phyloP scores from a whole-genome alignment of 2,888 invertebrate species.

The Brachypalpus laphriformis region DNA sequence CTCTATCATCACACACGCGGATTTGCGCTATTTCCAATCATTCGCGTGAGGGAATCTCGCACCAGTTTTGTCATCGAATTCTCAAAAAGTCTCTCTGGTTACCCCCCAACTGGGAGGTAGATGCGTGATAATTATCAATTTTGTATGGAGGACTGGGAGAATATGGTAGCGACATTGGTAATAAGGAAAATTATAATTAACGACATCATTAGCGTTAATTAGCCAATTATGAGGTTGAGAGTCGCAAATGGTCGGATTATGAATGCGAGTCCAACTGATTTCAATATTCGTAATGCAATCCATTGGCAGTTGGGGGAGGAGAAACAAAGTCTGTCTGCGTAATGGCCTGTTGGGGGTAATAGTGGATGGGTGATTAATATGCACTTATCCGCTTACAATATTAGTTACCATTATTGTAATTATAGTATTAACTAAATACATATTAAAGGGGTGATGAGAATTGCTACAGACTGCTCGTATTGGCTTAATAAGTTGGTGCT shows the following conservation, averaged over 20 bases:
- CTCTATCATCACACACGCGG: slow-evolving; percentile 1
- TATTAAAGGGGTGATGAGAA: background rate
- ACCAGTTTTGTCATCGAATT: slow-evolving; percentile 23
- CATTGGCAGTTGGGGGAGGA: background rate
- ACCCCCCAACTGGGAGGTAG: background rate
- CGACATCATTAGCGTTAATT: slow-evolving; percentile 60
- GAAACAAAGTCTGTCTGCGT: background rate
- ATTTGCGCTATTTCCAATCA: slow-evolving; percentile 59
- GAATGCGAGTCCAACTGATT: slow-evolving; percentile 33
- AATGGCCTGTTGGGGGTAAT: background rate
- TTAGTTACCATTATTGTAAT: slow-evolving; percentile 3
- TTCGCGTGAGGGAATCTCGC: slow-evolving; percentile 31
- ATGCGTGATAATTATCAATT: slow-evolving; percentile 16
- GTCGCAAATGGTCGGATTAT: slow-evolving; percentile 48
- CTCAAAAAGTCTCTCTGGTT: background rate
- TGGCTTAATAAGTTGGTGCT: too few species aligned
- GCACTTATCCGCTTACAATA: slow-evolving; percentile 8
- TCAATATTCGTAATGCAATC: slow-evolving; percentile 15
- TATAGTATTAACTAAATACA: background rate
- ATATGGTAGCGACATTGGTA: slow-evolving; percentile 37
- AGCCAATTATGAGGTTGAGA: slow-evolving; percentile 43
- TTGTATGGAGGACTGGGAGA: slow-evolving; percentile 3
- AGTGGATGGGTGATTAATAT: slow-evolving; percentile 7
- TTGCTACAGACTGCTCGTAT: too few species aligned
- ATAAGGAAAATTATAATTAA: slow-evolving; percentile 64